Evolutionary conservation across 1,140 invertebrate species (phyloP).

Genomic region (Drosophila sturtevanti): DNA sequence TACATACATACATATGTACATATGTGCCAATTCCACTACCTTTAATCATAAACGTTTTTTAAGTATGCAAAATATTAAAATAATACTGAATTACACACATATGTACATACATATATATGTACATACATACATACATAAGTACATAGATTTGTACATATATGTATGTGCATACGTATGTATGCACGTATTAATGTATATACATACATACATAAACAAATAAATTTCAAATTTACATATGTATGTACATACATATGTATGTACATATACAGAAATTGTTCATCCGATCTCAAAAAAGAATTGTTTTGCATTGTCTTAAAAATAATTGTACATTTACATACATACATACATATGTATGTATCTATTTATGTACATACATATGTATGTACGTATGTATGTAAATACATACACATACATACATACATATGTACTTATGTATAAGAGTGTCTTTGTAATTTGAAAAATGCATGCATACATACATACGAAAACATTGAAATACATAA

Average conservation of each 20-base stretch:
- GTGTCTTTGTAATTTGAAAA: no score
- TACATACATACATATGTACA: constrained; percentile 1
- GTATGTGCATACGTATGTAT: neutral
- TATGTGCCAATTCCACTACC: neutral
- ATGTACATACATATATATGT: neutral
- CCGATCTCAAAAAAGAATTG: no score
- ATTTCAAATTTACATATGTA: no score
- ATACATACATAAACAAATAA: neutral
- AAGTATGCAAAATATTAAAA: neutral
- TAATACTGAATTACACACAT: neutral
- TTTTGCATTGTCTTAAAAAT: no score
- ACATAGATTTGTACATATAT: neutral
- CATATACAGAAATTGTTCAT: neutral
- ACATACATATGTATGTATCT: no score
- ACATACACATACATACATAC: no score
- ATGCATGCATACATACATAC: no score
- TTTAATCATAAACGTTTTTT: neutral
- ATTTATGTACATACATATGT: no score
- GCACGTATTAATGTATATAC: neutral
- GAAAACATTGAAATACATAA: no score
- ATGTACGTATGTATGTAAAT: no score
- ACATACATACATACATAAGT: neutral
- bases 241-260: constrained; percentile 1
- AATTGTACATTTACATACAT: no score
- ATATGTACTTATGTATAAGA: no score